phyloP scores from a whole-genome alignment of 2,797 vertebrate genomes.

The Poecilia picta region DNA sequence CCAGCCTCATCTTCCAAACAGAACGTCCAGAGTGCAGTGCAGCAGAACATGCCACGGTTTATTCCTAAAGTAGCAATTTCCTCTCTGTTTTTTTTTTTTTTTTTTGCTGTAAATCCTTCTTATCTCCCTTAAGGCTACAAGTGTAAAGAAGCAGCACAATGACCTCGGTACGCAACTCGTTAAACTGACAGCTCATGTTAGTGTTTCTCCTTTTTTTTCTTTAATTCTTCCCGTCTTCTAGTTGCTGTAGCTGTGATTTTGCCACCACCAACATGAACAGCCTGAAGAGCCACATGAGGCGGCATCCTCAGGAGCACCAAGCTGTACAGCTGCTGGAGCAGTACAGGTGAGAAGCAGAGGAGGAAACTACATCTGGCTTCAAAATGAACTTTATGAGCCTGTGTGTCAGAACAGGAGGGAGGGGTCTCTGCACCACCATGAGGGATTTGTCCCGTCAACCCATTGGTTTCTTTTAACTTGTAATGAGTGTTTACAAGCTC shows the following conservation, averaged over 20 bases:
- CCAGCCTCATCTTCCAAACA: constrained; percentile 44
- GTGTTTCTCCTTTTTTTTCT: background rate
- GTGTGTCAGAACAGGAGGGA: background rate
- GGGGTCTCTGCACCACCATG: background rate
- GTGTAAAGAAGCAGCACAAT: constrained; percentile 13
- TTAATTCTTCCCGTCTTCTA: constrained; percentile 21
- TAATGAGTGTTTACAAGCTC: background rate
- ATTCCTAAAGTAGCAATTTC: constrained; percentile 38
- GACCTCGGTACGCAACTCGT: constrained; percentile 37
- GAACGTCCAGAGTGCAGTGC: constrained; percentile 25
- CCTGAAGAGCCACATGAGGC: constrained; percentile 90
- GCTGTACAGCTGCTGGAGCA: constrained; percentile 89
- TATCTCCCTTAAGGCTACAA: constrained; percentile 34
- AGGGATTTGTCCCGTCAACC: background rate
- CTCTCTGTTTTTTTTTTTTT: constrained; percentile 8
- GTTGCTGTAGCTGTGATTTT: constrained; percentile 89
- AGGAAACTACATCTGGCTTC: background rate
- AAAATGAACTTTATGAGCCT: background rate
- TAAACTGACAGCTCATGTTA: constrained; percentile 14
- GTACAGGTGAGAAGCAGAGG: constrained; percentile 82
- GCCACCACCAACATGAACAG: constrained; percentile 91
- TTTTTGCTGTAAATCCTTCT: constrained; percentile 40
- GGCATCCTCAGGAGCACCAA: constrained; percentile 89
- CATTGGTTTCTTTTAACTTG: constrained; percentile 28
- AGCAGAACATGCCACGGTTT: constrained; percentile 24